Evolutionary conservation across 2,797 vertebrate genomes (phyloP), one percentile per base, ranked within the genome.

Genomic region (Hypotaenidia okinawae): DNA sequence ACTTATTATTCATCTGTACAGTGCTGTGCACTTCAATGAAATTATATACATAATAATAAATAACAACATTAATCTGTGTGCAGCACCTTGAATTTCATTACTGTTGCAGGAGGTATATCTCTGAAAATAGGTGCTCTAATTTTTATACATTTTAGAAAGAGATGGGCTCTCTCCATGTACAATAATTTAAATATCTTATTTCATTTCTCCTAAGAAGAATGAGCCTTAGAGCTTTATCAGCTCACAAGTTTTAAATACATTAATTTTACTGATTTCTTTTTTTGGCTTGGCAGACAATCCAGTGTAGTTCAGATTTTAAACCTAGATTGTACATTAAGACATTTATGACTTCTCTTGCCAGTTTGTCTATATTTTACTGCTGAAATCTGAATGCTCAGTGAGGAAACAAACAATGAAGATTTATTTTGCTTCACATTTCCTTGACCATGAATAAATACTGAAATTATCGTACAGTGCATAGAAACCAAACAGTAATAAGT

Each of bases 41-140:
- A 94, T 96, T 89, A 91, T 91, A 94, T 90, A 84, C 87, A 81
- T 95, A 92, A 88, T 96, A 95, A 95, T 94, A 95, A 97, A 96
- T 94, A 97, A 91, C 82, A 94, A 70, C 70, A 95, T 94, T 94
- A 94, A 94, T 96, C 85, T 96, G 57, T 61, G 67, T 76, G 52
- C 17, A 67, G 77, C 80, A 93, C 89, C 86, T 96, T 94, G 94
- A 93, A 96, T 90, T 91, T 94, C 83, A 97, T 95, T 96, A 82
- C 57, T 82, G 57, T 82, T 90, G 63, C 25, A 54, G 85, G 69
- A 89, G 63, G 67, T 86, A 11, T 86, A 59, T 86, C 62, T 94
- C 37, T 81, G 77, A 54, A 94, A 93, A 94, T 84, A 87, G 37
- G 63, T 74, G 87, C 55, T 84, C 39, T 92, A 92, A 52, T 95